Base-by-base conservation (phyloP, 2,888 invertebrate species). In the Cyclophora albipunctata region DNA sequence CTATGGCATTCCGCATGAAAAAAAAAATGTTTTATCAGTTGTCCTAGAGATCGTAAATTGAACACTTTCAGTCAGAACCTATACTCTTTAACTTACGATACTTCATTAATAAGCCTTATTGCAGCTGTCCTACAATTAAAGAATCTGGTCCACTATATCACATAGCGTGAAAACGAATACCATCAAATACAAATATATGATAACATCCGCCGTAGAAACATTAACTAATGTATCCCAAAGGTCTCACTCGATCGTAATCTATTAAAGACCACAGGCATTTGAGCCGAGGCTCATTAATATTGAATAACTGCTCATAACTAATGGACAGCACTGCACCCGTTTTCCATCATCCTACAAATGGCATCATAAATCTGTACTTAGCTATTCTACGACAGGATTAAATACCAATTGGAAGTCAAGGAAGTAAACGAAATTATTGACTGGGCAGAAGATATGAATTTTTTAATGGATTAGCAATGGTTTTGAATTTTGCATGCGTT, bases 281-380 rank as follows among this genome's bases (percentile, higher is more conserved):
- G 52, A 48, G 50, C 48, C 43, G 44, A 45, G 45, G 45, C 53
- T 54, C 60, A 61, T 59, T 59, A 56, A 59, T 57, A 58, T 58
- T 56, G 52, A 57, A 55, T 53, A 58, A 56, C 56, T 42, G 47
- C 53, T 48, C 46, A 44, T 45, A 46, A 50, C 42, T 44, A 41
- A 46, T 51, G 45, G 49, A 51, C 47, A 51, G 45, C 51, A 51
- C 48, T 45, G 50, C 48, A 52, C 46, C 56, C 54, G 53, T 53
- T 56, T 58, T 55, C 55, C 52, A 57, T 60, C 60, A 58, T 46
- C 46, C 52, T 50, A 52, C 53, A 53, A 61, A 61, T 61, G 54
- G 58, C 47, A 47, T 45, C 49, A 56, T 61, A 59, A 57, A 57
- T 59, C 50, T 47, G 45, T 45, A 49, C 43, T 43, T 43, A 57